These are phyloP conservation scores for Mola mola DNA, from an alignment of 2,113 vertebrate species.

Conservation along the genomic window DNA sequence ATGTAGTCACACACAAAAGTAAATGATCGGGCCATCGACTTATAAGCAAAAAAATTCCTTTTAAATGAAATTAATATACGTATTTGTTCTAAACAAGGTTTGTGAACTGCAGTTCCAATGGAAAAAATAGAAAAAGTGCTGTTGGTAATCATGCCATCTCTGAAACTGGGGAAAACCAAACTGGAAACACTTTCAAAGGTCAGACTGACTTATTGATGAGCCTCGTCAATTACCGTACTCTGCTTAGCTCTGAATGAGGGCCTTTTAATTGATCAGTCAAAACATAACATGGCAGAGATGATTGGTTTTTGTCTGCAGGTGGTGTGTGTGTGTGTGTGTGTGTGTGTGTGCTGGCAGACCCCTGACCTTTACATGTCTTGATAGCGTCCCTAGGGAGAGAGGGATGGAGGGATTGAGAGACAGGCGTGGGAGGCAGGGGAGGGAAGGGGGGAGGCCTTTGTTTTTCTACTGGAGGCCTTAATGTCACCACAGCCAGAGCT, in stretches of 20 bases:
- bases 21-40: too few species aligned
- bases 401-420: slow-evolving; percentile 23
- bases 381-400: slow-evolving; percentile 71
- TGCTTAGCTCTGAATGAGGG: slow-evolving; percentile 22
- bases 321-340: slow-evolving; percentile 39
- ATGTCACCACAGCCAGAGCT: slow-evolving; percentile 37
- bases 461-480: slow-evolving; percentile 56
- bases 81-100: too few species aligned
- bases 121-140: too few species aligned
- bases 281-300: background rate
- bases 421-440: slow-evolving; percentile 7
- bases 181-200: slow-evolving; percentile 37
- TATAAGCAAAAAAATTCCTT: too few species aligned
- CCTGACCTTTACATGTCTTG: slow-evolving; percentile 82
- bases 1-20: too few species aligned
- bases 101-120: too few species aligned
- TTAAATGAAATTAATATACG: too few species aligned
- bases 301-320: slow-evolving; percentile 44
- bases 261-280: slow-evolving; percentile 58
- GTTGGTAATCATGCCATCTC: too few species aligned
- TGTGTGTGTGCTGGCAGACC: slow-evolving; percentile 63
- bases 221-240: slow-evolving; percentile 35
- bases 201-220: slow-evolving; percentile 62
- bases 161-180: background rate
- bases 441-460: slow-evolving; percentile 40